These are phyloP conservation scores for Phaethon lepturus DNA, from an alignment of 2,113 vertebrate species.

Conservation along the genomic window DNA sequence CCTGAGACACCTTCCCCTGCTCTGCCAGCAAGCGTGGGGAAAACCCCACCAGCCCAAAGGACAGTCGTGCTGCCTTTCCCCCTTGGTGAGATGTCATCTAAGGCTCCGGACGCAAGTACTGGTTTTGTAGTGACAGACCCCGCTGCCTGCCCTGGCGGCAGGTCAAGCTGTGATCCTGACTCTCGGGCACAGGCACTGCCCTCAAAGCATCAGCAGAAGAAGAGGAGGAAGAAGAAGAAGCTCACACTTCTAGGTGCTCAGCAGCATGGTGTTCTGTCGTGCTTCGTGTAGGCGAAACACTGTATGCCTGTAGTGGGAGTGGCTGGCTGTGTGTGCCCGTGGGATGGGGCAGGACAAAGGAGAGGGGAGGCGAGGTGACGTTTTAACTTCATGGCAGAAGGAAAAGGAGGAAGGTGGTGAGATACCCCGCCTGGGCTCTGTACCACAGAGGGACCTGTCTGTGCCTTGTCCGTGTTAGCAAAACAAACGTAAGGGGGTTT, in stretches of 20 bases:
- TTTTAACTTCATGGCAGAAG: background rate
- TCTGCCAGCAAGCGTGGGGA: rapidly evolving
- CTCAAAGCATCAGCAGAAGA: conserved; percentile 17
- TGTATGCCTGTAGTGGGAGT: rapidly evolving
- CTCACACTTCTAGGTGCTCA: background rate
- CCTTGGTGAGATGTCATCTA: rapidly evolving
- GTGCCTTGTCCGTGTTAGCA: background rate
- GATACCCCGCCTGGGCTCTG: background rate
- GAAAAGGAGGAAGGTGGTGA: background rate
- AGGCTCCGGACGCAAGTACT: rapidly evolving
- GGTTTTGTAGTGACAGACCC: background rate
- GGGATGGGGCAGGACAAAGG: background rate
- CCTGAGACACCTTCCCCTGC: background rate
- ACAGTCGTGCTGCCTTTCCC: rapidly evolving
- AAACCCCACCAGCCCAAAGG: rapidly evolving
- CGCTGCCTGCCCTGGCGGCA: rapidly evolving
- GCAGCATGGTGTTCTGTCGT: rapidly evolving
- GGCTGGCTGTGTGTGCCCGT: background rate
- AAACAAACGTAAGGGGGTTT: background rate
- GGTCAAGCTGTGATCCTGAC: background rate
- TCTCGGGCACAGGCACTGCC: background rate
- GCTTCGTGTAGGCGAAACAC: background rate
- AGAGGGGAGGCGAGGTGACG: background rate
- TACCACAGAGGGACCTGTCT: background rate
- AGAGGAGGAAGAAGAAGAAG: conserved; percentile 25